Evolutionary conservation across 2,113 vertebrate genomes (phyloP).

Genomic region (Irena cyanogastra): DNA sequence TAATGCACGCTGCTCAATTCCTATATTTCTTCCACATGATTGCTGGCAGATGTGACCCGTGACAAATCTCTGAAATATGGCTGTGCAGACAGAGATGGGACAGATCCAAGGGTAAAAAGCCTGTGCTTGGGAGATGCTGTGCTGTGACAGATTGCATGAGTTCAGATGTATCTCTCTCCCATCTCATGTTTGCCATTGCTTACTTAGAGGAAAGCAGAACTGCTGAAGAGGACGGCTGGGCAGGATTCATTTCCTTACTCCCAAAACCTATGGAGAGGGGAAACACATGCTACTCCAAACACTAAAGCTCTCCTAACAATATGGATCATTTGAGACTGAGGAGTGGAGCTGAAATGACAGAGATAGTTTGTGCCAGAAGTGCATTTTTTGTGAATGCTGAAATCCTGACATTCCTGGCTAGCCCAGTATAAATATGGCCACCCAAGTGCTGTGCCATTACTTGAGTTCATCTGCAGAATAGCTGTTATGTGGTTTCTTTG

Average conservation of each 20-base stretch:
- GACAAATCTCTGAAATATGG: constrained; percentile 40
- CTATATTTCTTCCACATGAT: constrained; percentile 5
- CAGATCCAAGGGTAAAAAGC: constrained; percentile 50
- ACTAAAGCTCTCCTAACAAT: background rate
- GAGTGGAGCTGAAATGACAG: constrained; percentile 38
- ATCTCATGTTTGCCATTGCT: constrained; percentile 13
- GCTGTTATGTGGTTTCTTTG: constrained; percentile 26
- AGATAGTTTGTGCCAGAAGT: constrained; percentile 46
- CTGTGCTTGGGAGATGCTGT: background rate
- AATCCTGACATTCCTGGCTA: constrained; percentile 63
- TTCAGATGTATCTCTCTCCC: constrained; percentile 11
- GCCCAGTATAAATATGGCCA: constrained; percentile 61
- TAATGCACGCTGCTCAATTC: background rate
- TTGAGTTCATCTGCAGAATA: constrained; percentile 28
- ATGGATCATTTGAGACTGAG: constrained; percentile 50
- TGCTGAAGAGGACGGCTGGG: background rate
- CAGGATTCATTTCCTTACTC: background rate
- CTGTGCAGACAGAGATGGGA: constrained; percentile 14
- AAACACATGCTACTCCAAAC: constrained; percentile 1
- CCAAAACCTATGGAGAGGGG: background rate
- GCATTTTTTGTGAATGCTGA: constrained; percentile 54
- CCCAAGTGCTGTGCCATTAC: constrained; percentile 55
- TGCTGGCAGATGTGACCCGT: constrained; percentile 35
- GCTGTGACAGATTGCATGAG: constrained; percentile 11
- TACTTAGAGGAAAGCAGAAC: background rate